Evolutionary conservation across 2,888 invertebrate species (phyloP).

Genomic region (Patella depressa): DNA sequence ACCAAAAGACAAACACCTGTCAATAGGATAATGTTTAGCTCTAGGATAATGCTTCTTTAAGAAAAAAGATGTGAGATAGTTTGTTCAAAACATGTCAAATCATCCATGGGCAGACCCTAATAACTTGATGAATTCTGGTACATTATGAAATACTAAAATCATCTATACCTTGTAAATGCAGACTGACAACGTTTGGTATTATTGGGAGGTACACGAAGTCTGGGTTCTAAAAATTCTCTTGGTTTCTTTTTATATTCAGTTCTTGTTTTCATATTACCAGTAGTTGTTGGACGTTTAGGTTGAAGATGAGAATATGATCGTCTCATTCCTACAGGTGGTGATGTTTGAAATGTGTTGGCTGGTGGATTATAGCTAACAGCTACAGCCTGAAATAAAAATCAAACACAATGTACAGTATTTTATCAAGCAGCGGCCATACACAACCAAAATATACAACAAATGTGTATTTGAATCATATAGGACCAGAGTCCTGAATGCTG

Average conservation of each 20-base stretch:
- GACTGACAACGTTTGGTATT: conserved; percentile 19
- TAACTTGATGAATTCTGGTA: too few species aligned
- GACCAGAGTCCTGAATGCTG: too few species aligned
- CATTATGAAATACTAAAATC: neutral
- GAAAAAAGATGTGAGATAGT: too few species aligned
- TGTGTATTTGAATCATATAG: too few species aligned
- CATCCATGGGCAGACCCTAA: too few species aligned
- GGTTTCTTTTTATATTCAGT: conserved; percentile 28
- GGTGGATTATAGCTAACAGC: neutral
- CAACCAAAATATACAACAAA: too few species aligned
- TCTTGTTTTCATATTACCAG: too few species aligned
- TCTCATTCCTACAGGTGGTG: conserved; percentile 58
- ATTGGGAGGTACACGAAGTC: conserved; percentile 21
- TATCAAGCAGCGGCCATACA: too few species aligned
- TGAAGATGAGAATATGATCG: conserved; percentile 48
- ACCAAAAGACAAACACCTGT: too few species aligned
- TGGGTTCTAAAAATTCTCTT: conserved; percentile 31
- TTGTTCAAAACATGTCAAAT: too few species aligned
- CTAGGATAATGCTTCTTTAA: too few species aligned
- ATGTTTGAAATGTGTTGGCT: conserved; percentile 35
- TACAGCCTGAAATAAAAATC: neutral
- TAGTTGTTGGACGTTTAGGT: conserved; percentile 23
- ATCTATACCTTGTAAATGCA: conserved; percentile 18
- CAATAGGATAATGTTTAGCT: too few species aligned
- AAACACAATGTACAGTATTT: neutral